These are phyloP conservation scores for Paraplagusia blochii DNA, from an alignment of 2,113 vertebrate genomes.

Conservation along the genomic window DNA sequence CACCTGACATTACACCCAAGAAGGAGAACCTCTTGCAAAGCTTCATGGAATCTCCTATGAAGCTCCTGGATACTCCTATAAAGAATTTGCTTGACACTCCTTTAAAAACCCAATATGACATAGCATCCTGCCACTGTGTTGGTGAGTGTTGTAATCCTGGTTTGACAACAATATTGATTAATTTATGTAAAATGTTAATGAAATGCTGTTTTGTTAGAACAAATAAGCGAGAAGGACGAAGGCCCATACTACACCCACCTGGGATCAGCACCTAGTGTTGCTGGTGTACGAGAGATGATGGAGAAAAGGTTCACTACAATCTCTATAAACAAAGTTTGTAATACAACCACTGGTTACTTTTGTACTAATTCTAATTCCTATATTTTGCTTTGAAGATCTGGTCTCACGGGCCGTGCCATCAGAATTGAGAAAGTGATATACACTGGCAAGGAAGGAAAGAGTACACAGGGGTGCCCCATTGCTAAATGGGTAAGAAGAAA, in stretches of 20 bases:
- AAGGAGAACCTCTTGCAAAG: constrained; percentile 84
- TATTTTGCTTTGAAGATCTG: constrained; percentile 78
- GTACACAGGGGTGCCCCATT: constrained; percentile 96
- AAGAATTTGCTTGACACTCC: constrained; percentile 93
- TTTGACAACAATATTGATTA: constrained; percentile 6
- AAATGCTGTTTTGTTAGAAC: constrained; percentile 75
- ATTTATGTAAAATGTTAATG: constrained; percentile 18
- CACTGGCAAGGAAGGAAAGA: constrained; percentile 98
- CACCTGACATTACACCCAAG: constrained; percentile 84
- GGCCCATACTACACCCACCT: constrained; percentile 98
- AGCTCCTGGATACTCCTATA: constrained; percentile 88
- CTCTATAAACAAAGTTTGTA: constrained; percentile 49
- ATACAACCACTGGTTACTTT: neutral
- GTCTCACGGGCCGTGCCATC: constrained; percentile 87
- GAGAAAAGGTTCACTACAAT: constrained; percentile 85
- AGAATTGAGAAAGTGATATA: constrained; percentile 95
- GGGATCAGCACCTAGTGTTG: constrained; percentile 90
- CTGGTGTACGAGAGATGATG: constrained; percentile 91
- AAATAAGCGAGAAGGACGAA: constrained; percentile 98
- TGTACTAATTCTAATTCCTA: constrained; percentile 9
- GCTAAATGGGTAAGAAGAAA: constrained; percentile 92
- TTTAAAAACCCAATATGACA: constrained; percentile 95
- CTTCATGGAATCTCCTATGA: constrained; percentile 94
- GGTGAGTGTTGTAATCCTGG: constrained; percentile 77
- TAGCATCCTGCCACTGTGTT: constrained; percentile 93